Base-by-base conservation (phyloP, 2,797 vertebrate species). In the Odontamblyopus lacepedii region DNA sequence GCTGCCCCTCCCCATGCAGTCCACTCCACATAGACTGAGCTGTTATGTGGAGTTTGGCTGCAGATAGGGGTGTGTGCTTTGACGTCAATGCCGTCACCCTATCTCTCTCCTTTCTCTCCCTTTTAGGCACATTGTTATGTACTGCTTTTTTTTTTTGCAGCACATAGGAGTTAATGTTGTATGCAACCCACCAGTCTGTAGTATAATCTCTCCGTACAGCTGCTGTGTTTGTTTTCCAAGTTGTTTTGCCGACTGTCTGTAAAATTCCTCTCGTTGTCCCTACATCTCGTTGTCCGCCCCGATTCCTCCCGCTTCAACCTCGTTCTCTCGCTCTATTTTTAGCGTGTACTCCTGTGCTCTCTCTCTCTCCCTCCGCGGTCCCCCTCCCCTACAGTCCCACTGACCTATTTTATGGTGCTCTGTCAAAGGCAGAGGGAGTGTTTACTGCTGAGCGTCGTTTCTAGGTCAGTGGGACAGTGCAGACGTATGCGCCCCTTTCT, bases 391-490 rank as follows among this genome's bases (percentile, higher is more conserved):
- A 75, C 84, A 91, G 92, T 91, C 86, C 92, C 74, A 93, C 92
- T 95, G 93, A 93, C 93, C 93, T 93, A 93, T 93, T 94, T 94
- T 88, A 82, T 87, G 84, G 91, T 78, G 72, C 85, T 88, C 84
- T 80, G 85, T 92, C 86, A 90, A 92, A 92, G 83, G 83, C 85
- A 75, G 86, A 85, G 82, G 87, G 82, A 83, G 90, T 92, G 92
- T 93, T 94, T 91, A 93, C 91, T 83, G 91, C 87, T 90, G 83
- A 83, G 88, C 76, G 75, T 86, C 18, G 86, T 93, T 94, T 94
- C 89, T 94, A 91, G 94, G 94, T 94, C 93, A 94, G 91, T 94
- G 88, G 93, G 92, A 92, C 93, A 92, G 77, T 68, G 50, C 69
- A 87, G 83, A 89, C 83, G 81, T 88, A 77, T 85, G 79, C 67